Base-by-base conservation (phyloP, 2,113 vertebrate genomes). In the Corythaixoides concolor region DNA sequence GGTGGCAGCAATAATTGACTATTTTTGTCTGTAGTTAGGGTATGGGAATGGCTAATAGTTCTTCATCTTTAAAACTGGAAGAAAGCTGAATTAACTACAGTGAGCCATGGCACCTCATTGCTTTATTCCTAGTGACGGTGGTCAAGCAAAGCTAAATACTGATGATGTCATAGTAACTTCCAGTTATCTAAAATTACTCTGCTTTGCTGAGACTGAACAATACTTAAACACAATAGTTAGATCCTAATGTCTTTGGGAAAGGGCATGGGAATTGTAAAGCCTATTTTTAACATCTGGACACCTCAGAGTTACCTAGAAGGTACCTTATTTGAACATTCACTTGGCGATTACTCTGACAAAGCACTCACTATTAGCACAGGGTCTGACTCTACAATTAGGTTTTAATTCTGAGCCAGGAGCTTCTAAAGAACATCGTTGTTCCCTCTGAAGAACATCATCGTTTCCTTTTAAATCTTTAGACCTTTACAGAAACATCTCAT, bases 401-500 rank as follows among this genome's bases (percentile, higher is more conserved):
- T 92, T 76, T 88, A 84, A 30, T 62, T 90, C 55, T 74, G 32
- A 89, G 64, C 52, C 83, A 84, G 76, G 37, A 89, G 33, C 73
- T 95, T 88, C 16, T 69, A 59, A 90, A 86, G 79, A 93, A 41
- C n/a, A 50, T 74, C 15, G 72, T 92, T 8, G 8, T 91, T 95
- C 45, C n/a, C 21, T 90, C 70, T 88, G 52, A 95, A 91, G 63
- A 77, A 74, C 60, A 77, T 87, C 3, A 76, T 60, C 3, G 9
- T 86, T 95, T 78, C 43, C 63, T 83, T 80, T 95, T 47, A 88
- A 79, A 82, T 88, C 85, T 88, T 76, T 28, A 72, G 79, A 77
- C 50, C 27, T 86, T 85, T 93, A 74, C 76, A 67, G 72, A 70
- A 86, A 28, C n/a, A 47, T 21, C 68, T 89, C 12, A 55, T 95